Evolutionary conservation across 1,140 invertebrate genomes (phyloP).

Genomic region (Pissodes strobi): DNA sequence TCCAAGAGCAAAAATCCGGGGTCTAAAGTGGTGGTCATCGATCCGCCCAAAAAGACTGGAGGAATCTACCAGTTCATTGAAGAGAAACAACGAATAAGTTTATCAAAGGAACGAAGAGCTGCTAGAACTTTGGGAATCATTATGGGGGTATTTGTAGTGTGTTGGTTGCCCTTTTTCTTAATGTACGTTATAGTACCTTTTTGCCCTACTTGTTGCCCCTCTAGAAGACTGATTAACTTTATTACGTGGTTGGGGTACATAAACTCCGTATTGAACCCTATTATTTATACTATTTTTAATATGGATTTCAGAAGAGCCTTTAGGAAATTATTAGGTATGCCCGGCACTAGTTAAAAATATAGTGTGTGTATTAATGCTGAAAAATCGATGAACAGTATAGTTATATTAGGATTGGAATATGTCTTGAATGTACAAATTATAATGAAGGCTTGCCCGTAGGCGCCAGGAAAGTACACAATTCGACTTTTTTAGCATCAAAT

Average conservation of each 20-base stretch:
- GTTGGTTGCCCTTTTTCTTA: conserved; percentile 96
- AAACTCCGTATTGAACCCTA: conserved; percentile 95
- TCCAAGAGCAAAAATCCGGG: conserved; percentile 46
- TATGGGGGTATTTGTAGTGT: conserved; percentile 94
- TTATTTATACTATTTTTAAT: conserved; percentile 98
- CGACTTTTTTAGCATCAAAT: too few relatives aligned
- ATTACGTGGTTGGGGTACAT: conserved; percentile 97
- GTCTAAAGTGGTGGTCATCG: conserved; percentile 49
- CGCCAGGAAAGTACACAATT: too few relatives aligned
- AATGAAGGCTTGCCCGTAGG: too few relatives aligned
- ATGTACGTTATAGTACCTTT: conserved; percentile 93
- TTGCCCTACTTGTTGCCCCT: conserved; percentile 78
- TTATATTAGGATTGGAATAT: too few relatives aligned
- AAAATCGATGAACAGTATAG: too few relatives aligned
- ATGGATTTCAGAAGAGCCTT: conserved; percentile 94
- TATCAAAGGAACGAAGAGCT: conserved; percentile 89
- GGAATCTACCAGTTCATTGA: conserved; percentile 89
- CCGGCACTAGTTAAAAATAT: conserved; percentile 16
- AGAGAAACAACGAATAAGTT: conserved; percentile 89
- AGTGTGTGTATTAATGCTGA: too few relatives aligned
- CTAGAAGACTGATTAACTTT: conserved; percentile 80
- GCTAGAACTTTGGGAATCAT: conserved; percentile 92
- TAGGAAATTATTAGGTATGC: conserved; percentile 78
- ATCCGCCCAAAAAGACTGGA: conserved; percentile 58
- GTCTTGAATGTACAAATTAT: too few relatives aligned